phyloP scores from a whole-genome alignment of 2,888 invertebrate genomes.

The Tenthredo amoena region DNA sequence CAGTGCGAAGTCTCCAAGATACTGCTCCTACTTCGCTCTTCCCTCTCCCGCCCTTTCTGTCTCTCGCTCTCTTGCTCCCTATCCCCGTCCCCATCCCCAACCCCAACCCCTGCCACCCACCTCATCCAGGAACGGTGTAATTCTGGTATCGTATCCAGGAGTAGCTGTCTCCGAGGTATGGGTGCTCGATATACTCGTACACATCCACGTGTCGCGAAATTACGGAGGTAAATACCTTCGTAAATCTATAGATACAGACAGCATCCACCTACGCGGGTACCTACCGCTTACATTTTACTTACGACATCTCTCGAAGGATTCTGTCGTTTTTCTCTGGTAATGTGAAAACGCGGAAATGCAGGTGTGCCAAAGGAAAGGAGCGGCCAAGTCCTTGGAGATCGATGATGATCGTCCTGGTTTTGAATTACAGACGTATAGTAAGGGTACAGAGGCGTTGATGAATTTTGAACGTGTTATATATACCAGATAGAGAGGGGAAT shows the following conservation, averaged over 20 bases:
- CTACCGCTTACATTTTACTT: slow-evolving; percentile 21
- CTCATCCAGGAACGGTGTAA: slow-evolving; percentile 62
- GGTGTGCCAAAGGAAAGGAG: not conserved
- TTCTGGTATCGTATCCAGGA: slow-evolving; percentile 73
- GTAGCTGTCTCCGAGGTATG: slow-evolving; percentile 40
- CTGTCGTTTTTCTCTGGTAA: not conserved
- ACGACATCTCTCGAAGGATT: not conserved
- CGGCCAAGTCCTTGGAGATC: not conserved
- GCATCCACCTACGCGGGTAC: not conserved
- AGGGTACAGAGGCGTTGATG: not conserved
- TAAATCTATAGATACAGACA: slow-evolving; percentile 33
- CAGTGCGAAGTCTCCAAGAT: slow-evolving; percentile 79
- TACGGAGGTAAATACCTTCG: slow-evolving; percentile 50
- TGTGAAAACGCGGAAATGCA: slow-evolving; percentile 16
- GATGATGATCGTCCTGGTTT: slow-evolving; percentile 4
- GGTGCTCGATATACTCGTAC: slow-evolving; percentile 40
- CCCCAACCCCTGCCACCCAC: slow-evolving; percentile 60
- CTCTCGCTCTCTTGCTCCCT: slow-evolving; percentile 20
- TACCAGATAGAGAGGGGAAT: not conserved
- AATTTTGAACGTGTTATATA: not conserved
- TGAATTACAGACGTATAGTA: not conserved
- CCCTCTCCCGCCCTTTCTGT: slow-evolving; percentile 58
- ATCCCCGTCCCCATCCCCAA: slow-evolving; percentile 57
- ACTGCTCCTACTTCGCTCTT: slow-evolving; percentile 73
- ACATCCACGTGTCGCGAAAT: slow-evolving; percentile 42